A percentile compares a stretch with the other conserved stretches of the same genome.
Evolutionary conservation across 2,113 vertebrate genomes (phyloP).

Genomic region (Mesitornis unicolor): DNA sequence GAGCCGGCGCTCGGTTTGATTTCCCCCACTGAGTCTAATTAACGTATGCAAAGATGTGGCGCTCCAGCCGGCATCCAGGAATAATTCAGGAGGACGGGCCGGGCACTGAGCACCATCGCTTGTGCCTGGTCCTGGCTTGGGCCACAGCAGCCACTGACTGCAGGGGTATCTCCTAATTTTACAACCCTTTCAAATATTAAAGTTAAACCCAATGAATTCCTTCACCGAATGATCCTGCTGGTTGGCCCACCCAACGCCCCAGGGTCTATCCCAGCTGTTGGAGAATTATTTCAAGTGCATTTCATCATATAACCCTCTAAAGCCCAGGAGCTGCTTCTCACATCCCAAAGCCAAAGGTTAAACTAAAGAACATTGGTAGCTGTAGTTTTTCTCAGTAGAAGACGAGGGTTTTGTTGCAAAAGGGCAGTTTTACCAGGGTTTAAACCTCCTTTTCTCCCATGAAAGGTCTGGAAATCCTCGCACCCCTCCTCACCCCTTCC

Average conservation of each 20-base stretch:
- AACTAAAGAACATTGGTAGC: fast-evolving
- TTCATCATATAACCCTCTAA: fast-evolving
- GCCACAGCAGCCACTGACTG: fast-evolving
- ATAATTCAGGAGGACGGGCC: neutral
- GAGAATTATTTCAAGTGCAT: neutral
- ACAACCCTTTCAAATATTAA: neutral
- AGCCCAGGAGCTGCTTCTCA: neutral
- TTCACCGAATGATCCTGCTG: fast-evolving
- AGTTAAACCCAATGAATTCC: neutral
- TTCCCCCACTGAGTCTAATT: neutral
- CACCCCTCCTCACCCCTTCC: too few species aligned
- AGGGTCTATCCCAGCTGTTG: fast-evolving
- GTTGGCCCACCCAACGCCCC: fast-evolving
- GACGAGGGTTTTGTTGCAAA: neutral
- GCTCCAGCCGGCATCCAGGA: neutral
- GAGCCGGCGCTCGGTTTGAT: neutral
- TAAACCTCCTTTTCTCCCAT: fast-evolving
- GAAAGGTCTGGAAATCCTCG: too few species aligned
- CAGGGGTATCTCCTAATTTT: neutral
- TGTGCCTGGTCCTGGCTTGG: fast-evolving
- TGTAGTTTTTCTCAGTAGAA: too few species aligned
- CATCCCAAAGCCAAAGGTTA: neutral
- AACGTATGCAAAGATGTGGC: neutral
- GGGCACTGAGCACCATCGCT: neutral
- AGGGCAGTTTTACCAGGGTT: fast-evolving